Evolutionary conservation across 2,888 invertebrate genomes (phyloP).

Genomic region (Slavum lentiscoides): DNA sequence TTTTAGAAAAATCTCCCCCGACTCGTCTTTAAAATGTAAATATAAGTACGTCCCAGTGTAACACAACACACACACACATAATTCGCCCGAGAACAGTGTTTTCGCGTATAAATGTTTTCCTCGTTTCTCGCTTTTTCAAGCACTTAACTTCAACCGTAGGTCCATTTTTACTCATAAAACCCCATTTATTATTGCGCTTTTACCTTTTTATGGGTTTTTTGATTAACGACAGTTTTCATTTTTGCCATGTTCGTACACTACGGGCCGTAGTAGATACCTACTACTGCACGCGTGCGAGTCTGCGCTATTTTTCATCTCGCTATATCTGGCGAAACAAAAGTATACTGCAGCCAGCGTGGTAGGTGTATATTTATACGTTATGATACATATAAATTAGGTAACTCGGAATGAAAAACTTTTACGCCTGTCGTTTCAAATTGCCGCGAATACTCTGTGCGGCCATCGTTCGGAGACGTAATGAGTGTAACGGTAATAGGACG

Average conservation of each 20-base stretch:
- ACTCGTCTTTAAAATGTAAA: conserved; percentile 24
- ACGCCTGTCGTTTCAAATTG: conserved; percentile 19
- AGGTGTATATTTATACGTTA: too few relatives aligned
- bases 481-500: neutral
- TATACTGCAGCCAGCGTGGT: neutral
- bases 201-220: conserved; percentile 49
- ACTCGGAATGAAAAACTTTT: conserved; percentile 44
- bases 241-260: conserved; percentile 21
- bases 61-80: conserved; percentile 23
- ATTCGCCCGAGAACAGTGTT: conserved; percentile 25
- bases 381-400: conserved; percentile 38
- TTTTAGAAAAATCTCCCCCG: neutral
- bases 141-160: conserved; percentile 40
- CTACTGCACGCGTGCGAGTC: conserved; percentile 9
- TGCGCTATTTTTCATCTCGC: conserved; percentile 46
- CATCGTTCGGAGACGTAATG: neutral
- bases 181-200: conserved; percentile 46
- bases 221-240: conserved; percentile 50
- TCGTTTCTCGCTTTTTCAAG: conserved; percentile 44
- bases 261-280: too few relatives aligned
- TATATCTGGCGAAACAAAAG: conserved; percentile 35
- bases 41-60: neutral
- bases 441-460: neutral
- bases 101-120: conserved; percentile 42
- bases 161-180: conserved; percentile 46